A percentile compares a stretch with the other conserved stretches of the same genome.
Evolutionary conservation across 1,140 invertebrate species (phyloP).

Genomic region (Acromyrmex echinatior): DNA sequence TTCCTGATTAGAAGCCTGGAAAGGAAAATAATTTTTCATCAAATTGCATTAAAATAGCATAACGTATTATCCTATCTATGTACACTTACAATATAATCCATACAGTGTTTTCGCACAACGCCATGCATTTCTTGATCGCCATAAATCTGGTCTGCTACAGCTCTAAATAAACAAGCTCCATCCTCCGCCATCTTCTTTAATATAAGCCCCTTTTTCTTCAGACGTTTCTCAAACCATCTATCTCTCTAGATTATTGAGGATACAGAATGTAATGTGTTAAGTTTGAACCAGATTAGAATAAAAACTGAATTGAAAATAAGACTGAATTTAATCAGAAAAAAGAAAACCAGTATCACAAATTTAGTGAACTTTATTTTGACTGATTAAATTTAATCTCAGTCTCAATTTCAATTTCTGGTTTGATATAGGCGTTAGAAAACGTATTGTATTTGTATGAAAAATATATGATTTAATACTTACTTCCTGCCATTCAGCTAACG

Average conservation of each 20-base stretch:
- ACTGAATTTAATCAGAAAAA: no score
- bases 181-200: conserved; percentile 97
- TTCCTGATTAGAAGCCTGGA: conserved; percentile 93
- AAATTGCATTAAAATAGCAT: not conserved
- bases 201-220: conserved; percentile 92
- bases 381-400: no score
- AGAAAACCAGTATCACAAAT: no score
- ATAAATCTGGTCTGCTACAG: conserved; percentile 97
- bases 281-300: no score
- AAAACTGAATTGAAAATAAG: no score
- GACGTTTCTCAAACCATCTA: conserved; percentile 90
- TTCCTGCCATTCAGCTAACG: conserved; percentile 89
- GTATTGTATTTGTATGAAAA: not conserved
- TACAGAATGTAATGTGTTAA: conserved; percentile 17
- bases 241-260: conserved; percentile 86
- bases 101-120: conserved; percentile 94
- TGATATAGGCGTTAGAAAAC: not conserved
- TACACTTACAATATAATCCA: conserved; percentile 96
- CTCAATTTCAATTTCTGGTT: no score
- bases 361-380: no score
- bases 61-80: not conserved
- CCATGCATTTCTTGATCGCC: conserved; percentile 97
- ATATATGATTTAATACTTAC: conserved; percentile 76
- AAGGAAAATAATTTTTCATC: conserved; percentile 55
- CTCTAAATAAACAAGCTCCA: conserved; percentile 97